These are phyloP conservation scores for Ambastaia sidthimunki DNA, from an alignment of 2,797 vertebrate species.

Conservation along the genomic window DNA sequence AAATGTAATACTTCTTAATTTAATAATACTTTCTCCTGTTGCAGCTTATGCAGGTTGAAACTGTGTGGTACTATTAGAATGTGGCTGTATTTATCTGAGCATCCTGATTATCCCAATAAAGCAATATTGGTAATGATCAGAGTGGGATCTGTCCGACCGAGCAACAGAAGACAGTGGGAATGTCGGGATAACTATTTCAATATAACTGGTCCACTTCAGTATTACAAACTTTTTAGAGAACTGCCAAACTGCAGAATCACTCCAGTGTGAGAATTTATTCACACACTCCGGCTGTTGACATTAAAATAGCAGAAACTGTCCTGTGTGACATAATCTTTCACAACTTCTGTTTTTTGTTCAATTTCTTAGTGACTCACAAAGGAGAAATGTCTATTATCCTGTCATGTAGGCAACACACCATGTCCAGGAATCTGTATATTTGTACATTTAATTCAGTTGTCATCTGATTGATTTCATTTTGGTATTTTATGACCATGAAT, in stretches of 20 bases:
- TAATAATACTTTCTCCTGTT: too few species aligned
- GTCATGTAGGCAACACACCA: not conserved
- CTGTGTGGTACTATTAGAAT: too few species aligned
- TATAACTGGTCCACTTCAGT: not conserved
- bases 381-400: not conserved
- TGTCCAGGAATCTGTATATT: not conserved
- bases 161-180: not conserved
- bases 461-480: not conserved
- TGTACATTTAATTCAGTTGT: not conserved
- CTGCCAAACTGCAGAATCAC: not conserved
- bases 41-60: too few species aligned
- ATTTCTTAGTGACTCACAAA: not conserved
- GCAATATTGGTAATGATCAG: too few species aligned
- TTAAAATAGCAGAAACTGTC: conserved; percentile 20
- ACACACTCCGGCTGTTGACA: not conserved
- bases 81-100: too few species aligned
- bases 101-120: too few species aligned
- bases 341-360: conserved; percentile 26
- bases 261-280: not conserved
- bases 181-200: not conserved
- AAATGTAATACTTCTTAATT: too few species aligned
- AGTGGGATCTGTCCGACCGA: too few species aligned
- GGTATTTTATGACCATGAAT: not conserved
- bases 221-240: not conserved
- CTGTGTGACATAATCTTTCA: not conserved